Base-by-base conservation (phyloP, 2,113 vertebrate species). In the Ariopsis seemanni region DNA sequence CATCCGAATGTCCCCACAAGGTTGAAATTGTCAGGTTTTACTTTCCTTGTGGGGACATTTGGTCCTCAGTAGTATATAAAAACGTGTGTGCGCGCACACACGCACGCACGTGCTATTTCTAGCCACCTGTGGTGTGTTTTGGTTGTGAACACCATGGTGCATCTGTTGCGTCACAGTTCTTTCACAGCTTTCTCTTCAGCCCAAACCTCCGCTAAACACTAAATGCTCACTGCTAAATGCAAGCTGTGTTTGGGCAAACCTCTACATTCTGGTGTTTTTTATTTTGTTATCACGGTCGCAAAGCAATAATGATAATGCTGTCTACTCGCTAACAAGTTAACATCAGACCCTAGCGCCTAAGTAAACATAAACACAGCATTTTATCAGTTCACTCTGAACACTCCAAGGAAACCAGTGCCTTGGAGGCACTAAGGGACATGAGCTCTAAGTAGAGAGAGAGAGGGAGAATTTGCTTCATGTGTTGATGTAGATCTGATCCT, bases 121-220 rank as follows among this genome's bases (percentile, higher is more conserved):
- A 77, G 81, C 82, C 80, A 77, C 81, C 81, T 65, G 71, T 57
- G 72, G 48, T 83, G 86, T 87, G 82, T 84, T 87, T 77, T 67
- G 81, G 58, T 87, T n/a, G n/a, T 14, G 58, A 83, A 34, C 80
- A 20, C 57, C 81, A 77, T 67, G 86, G 81, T 83, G 81, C 58
- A 83, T 83, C 71, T 84, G 58, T 87, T 87, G 86, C 71, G 22
- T 87, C 86, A 84, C 86, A 67, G 86, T 62, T 81, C 50, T 60
- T 71, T 30, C 2, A 1, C 27, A 75, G 53, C 69, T 85, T 60
- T 58, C 10, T 60, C 57, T 58, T 62, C 57, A 81, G 4, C 55
- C 18, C n/a, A 30, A 34, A 8, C 2, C 52, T 50, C 7, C 1
- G 20, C 72, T 75, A 12, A 50, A 52, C 48, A 14, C 22, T 50